Evolutionary conservation across 2,888 invertebrate genomes (phyloP), one percentile per base, ranked within the genome.

Genomic region (Colostygia pectinataria): DNA sequence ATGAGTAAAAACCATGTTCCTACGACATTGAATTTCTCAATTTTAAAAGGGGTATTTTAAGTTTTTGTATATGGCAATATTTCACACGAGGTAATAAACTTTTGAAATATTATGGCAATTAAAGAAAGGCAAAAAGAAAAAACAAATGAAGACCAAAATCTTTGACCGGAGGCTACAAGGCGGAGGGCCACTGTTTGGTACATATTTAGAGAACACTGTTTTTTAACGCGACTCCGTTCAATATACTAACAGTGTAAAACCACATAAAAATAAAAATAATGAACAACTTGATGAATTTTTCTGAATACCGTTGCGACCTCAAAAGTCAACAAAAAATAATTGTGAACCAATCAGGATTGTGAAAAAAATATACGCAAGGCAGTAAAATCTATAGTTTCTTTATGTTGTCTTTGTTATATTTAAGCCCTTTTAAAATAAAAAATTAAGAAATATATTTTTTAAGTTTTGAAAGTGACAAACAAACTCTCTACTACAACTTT

Each of bases 171-270:
- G 74, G 89, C 73, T 37, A 63, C 73, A 55, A 63, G 65, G 77
- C 48, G 79, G 83, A 80, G 81, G 87, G 87, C 89, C 89, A 89
- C 88, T 81, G 85, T 87, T 82, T 74, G 72, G 72, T 65, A 65
- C 76, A 74, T 72, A 75, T 80, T 83, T 75, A 74, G 68, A 69
- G 69, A 32, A 51, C 23, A 61, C 56, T 49, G 42, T 25, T 12
- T 13, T 24, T 31, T 38, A 14, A 40, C 31, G 6, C 29, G 50
- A 15, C 32, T 48, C 47, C 1, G 28, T 24, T 40, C 31, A 27
- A n/a, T n/a, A n/a, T n/a, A n/a, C n/a, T n/a, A n/a, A n/a, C n/a
- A n/a, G n/a, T n/a, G n/a, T n/a, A n/a, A n/a, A n/a, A n/a, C n/a
- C n/a, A n/a, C n/a, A n/a, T n/a, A n/a, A n/a, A n/a, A n/a, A n/a